Evolutionary conservation across 2,888 invertebrate genomes (phyloP), one percentile per base, ranked within the genome.

Genomic region (Athalia rosae): DNA sequence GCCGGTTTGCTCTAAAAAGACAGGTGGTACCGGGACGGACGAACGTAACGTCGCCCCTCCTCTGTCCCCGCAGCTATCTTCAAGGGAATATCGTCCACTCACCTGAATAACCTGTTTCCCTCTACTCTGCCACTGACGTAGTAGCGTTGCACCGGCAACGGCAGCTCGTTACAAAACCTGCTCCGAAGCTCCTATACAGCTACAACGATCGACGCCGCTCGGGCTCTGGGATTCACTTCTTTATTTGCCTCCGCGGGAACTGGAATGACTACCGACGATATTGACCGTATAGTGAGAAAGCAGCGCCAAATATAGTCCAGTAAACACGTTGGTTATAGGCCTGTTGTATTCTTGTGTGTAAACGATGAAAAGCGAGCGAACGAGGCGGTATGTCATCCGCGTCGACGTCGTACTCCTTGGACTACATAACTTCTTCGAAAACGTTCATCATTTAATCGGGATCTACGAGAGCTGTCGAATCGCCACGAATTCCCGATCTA

Each of bases 91-190:
- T 48, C 66, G 76, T 58, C 67, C 77, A 71, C 61, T 77, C 77
- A 77, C 71, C 77, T 45, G 77, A 77, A 77, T 69, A 77, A 77
- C 77, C 77, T 77, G 77, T 77, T 77, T n/a, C n/a, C n/a, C 69
- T 67, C 28, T 53, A 53, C 50, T 28, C 28, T 28, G 28, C 28
- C 28, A 28, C 28, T 28, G 28, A 28, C 28, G 28, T 28, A 28
- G 28, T 28, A 28, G 28, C 28, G 28, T 28, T 28, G 28, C 28
- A 28, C 28, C 28, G 28, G 28, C 28, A 28, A 28, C 28, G 28
- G 11, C 58, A 77, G 62, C 71, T 69, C 53, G 69, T 77, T 77
- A 77, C 59, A 73, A 73, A 71, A 77, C 77, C 77, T 69, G 77
- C 69, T 77, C 62, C 2, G 28, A 2, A 28, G 28, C 28, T 28